phyloP scores from a whole-genome alignment of 2,888 invertebrate species.

The Drosophila rellima region DNA sequence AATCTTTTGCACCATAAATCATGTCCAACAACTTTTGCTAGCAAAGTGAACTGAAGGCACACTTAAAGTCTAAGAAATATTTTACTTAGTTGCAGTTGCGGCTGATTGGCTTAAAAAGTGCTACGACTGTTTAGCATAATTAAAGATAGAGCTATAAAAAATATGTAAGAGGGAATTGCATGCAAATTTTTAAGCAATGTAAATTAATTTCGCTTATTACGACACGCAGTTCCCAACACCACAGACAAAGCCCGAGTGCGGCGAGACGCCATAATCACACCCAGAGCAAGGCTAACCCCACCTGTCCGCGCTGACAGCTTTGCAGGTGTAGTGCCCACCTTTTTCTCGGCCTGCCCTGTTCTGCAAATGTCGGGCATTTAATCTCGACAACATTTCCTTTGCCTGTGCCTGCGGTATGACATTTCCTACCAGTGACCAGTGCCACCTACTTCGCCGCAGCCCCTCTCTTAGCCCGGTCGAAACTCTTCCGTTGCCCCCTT shows the following conservation, averaged over 20 bases:
- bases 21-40: conserved; percentile 27
- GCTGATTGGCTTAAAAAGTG: conserved; percentile 30
- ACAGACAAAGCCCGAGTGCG: conserved; percentile 59
- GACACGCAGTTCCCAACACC: conserved; percentile 40
- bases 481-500: neutral
- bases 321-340: conserved; percentile 10
- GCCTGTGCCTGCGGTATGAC: conserved; percentile 70
- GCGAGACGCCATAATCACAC: conserved; percentile 61
- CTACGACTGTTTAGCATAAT: conserved; percentile 44
- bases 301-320: conserved; percentile 62
- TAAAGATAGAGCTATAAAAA: conserved; percentile 21
- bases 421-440: conserved; percentile 69
- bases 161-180: conserved; percentile 3
- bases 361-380: conserved; percentile 62
- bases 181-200: conserved; percentile 54
- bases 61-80: neutral
- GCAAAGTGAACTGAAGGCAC: neutral
- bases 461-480: neutral
- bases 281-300: conserved; percentile 49
- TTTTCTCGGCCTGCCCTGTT: neutral
- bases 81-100: conserved; percentile 1
- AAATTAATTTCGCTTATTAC: conserved; percentile 75
- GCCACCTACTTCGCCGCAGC: conserved; percentile 13
- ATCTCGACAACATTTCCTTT: conserved; percentile 77
- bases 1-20: conserved; percentile 58